A percentile compares a stretch with the other conserved stretches of the same genome.
These are phyloP conservation scores for Microchrysa polita DNA, from an alignment of 2,888 invertebrate species.

Conservation along the genomic window DNA sequence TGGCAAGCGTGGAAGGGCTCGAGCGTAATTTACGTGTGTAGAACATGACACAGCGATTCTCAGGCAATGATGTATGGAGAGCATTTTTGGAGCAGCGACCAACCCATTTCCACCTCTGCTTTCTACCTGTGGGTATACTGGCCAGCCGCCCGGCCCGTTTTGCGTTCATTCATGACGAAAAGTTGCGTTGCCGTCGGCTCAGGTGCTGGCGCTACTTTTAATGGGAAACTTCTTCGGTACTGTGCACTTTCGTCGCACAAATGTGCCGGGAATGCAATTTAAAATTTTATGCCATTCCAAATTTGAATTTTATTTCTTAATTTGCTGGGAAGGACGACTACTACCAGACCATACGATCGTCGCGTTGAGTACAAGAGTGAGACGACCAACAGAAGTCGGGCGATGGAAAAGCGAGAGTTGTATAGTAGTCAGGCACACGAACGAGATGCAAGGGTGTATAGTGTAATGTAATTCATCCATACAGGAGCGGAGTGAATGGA, in stretches of 20 bases:
- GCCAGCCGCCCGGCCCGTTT: constrained; percentile 51
- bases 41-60: constrained; percentile 51
- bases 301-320: constrained; percentile 52
- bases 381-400: constrained; percentile 3
- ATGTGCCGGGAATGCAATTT: constrained; percentile 44
- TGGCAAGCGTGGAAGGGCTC: constrained; percentile 47
- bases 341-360: constrained; percentile 2
- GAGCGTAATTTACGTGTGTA: constrained; percentile 53
- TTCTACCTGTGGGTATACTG: constrained; percentile 20
- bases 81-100: constrained; percentile 50
- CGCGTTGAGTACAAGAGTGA: background rate
- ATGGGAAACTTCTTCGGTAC: background rate
- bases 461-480: too few relatives aligned
- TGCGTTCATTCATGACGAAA: constrained; percentile 48
- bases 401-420: constrained; percentile 26
- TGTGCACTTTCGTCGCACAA: background rate
- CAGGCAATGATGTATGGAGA: constrained; percentile 54
- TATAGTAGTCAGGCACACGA: background rate
- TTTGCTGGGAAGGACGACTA: constrained; percentile 49
- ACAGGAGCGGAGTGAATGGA: constrained; percentile 9
- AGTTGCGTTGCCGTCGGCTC: constrained; percentile 1
- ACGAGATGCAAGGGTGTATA: background rate
- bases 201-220: background rate
- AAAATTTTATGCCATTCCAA: constrained; percentile 44
- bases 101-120: background rate